These are phyloP conservation scores for Machimus atricapillus DNA, from an alignment of 2,888 invertebrate species.

Conservation along the genomic window DNA sequence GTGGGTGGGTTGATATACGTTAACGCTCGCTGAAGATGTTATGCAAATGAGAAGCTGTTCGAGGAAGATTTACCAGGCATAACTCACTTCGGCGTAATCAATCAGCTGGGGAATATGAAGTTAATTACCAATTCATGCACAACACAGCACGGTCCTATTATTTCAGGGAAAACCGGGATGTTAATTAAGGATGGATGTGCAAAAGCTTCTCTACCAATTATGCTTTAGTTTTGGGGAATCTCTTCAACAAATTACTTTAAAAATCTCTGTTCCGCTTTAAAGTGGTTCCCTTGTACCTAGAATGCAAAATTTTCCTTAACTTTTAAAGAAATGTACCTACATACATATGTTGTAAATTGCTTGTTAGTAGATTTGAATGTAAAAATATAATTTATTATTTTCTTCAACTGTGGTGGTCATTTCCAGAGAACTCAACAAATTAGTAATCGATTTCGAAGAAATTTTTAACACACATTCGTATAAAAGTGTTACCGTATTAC, in stretches of 20 bases:
- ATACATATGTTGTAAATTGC: too few species aligned
- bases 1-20: not conserved
- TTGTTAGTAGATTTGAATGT: too few species aligned
- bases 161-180: not conserved
- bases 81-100: not conserved
- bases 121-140: constrained; percentile 8
- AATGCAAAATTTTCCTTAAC: too few species aligned
- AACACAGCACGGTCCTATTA: not conserved
- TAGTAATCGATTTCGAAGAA: too few species aligned
- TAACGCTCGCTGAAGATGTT: not conserved
- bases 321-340: too few species aligned
- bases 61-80: not conserved
- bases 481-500: too few species aligned
- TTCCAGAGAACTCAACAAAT: too few species aligned
- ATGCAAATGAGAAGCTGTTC: not conserved
- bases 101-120: constrained; percentile 16
- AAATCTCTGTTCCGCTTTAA: not conserved
- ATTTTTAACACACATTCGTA: too few species aligned
- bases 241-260: not conserved
- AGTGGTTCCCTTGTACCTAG: too few species aligned
- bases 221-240: not conserved
- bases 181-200: not conserved
- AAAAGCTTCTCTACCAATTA: not conserved
- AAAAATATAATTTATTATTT: too few species aligned
- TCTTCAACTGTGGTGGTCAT: too few species aligned